Percentiles rank a stretch among this genome's conserved stretches.
phyloP scores from a whole-genome alignment of 2,797 vertebrate genomes.

The Syngnathus rostellatus region DNA sequence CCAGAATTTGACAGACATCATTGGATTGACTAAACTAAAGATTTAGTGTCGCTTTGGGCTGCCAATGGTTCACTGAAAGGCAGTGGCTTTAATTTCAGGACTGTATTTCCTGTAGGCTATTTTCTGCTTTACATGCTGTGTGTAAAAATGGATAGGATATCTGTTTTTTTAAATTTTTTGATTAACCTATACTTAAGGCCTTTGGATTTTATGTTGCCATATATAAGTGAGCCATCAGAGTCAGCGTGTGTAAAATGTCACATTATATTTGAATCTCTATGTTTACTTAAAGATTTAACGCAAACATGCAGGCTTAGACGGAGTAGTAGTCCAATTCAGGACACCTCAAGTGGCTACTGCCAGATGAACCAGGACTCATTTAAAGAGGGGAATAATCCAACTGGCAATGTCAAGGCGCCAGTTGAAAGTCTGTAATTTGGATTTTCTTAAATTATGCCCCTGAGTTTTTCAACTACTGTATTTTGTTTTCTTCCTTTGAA shows the following conservation, averaged over 20 bases:
- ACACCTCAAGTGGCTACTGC: background rate
- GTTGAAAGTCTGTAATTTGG: conserved; percentile 3
- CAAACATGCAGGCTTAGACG: background rate
- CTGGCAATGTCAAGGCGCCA: background rate
- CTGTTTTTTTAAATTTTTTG: no score
- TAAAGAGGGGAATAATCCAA: background rate
- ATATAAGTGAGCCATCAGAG: no score
- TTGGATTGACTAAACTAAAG: background rate
- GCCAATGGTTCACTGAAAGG: background rate
- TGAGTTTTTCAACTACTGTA: background rate
- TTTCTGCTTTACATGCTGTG: background rate
- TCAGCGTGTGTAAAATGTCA: no score
- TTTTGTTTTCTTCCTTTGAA: background rate
- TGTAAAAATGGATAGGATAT: background rate
- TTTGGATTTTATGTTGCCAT: no score
- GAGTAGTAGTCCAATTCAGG: background rate
- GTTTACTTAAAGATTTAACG: background rate
- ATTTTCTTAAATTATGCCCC: conserved; percentile 2
- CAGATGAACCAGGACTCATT: background rate
- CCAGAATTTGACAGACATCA: background rate
- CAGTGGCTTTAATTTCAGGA: background rate
- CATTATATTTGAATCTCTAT: background rate
- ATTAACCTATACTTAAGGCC: no score
- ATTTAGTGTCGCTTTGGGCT: background rate
- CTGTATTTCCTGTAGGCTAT: background rate